phyloP scores from a whole-genome alignment of 2,797 vertebrate species.

The Pterois miles region DNA sequence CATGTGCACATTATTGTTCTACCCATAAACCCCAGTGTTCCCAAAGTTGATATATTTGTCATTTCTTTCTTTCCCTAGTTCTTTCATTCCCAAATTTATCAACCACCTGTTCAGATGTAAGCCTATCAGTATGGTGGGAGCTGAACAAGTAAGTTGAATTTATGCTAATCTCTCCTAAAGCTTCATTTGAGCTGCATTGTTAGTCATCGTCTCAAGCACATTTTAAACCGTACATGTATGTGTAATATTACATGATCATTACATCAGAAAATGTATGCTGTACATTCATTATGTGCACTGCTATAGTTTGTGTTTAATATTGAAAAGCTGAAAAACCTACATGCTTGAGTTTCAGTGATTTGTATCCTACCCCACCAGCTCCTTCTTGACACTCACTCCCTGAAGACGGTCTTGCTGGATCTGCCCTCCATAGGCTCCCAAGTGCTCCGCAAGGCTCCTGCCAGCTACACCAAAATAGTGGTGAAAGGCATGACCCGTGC shows the following conservation, averaged over 20 bases:
- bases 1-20: too few relatives aligned
- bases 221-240: not conserved
- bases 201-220: not conserved
- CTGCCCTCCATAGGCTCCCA: conserved; percentile 98
- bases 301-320: not conserved
- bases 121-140: conserved; percentile 99
- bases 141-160: conserved; percentile 90
- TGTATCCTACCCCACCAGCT: conserved; percentile 81
- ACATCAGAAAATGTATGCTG: not conserved
- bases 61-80: conserved; percentile 79
- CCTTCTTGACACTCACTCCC: conserved; percentile 96
- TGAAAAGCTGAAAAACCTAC: not conserved
- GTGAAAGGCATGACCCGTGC: conserved; percentile 99
- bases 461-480: conserved; percentile 99
- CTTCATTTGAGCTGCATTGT: not conserved
- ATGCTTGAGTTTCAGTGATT: not conserved
- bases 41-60: conserved; percentile 17
- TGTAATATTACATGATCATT: not conserved
- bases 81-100: conserved; percentile 99
- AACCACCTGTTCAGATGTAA: conserved; percentile 99
- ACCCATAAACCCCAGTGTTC: not conserved
- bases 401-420: conserved; percentile 97
- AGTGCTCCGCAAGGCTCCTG: conserved; percentile 96
- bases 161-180: not conserved
- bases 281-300: not conserved